Evolutionary conservation across 1,140 invertebrate species (phyloP).

Genomic region (Paraescarpia echinospica): DNA sequence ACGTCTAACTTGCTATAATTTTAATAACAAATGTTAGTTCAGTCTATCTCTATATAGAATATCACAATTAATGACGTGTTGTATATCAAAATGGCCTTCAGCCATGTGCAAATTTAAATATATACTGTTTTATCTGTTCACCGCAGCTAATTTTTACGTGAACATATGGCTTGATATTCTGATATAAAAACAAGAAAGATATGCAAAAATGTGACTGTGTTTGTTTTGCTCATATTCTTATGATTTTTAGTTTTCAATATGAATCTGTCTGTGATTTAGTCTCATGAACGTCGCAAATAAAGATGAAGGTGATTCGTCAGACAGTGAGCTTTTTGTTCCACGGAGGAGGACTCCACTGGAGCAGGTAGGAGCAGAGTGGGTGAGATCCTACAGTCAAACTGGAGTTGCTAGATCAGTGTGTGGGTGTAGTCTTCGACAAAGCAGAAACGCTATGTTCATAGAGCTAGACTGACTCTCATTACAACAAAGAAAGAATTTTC

Average conservation of each 20-base stretch:
- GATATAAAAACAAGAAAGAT: no score
- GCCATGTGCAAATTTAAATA: no score
- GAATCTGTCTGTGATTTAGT: background rate
- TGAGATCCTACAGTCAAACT: background rate
- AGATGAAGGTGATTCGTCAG: conserved; percentile 36
- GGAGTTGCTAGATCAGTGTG: no score
- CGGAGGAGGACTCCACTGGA: conserved; percentile 44
- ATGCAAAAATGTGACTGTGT: background rate
- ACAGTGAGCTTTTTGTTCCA: background rate
- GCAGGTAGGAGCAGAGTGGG: conserved; percentile 50
- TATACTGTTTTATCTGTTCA: no score
- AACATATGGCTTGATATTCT: no score
- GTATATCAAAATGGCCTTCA: no score
- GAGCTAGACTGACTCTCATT: no score
- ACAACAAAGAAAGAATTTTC: no score
- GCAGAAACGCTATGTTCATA: no score
- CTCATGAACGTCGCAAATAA: conserved; percentile 42
- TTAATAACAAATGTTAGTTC: background rate
- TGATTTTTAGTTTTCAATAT: background rate
- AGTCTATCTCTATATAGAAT: background rate
- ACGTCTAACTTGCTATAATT: background rate
- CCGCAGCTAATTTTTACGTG: no score
- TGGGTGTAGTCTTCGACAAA: no score
- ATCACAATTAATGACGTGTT: no score
- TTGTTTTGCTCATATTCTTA: background rate